These are phyloP conservation scores for Drosophila picticornis DNA, from an alignment of 2,888 invertebrate genomes.

Conservation along the genomic window DNA sequence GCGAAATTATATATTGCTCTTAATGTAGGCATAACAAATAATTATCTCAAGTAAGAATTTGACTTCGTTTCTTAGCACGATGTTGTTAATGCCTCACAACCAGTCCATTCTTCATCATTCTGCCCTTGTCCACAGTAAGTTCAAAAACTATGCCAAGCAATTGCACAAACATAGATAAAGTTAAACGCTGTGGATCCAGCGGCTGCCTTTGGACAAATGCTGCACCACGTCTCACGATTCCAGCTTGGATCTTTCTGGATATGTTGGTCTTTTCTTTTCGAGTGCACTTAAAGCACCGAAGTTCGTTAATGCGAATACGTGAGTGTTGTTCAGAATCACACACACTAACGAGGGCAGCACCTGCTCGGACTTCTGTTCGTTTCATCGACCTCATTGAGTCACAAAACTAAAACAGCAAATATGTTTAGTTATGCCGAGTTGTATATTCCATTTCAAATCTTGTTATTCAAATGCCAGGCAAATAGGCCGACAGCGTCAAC, in stretches of 20 bases:
- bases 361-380: constrained; percentile 10
- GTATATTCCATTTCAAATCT: constrained; percentile 50
- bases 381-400: constrained; percentile 18
- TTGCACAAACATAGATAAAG: constrained; percentile 65
- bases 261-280: constrained; percentile 61
- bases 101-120: background rate
- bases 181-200: constrained; percentile 23
- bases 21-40: constrained; percentile 33
- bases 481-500: constrained; percentile 23
- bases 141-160: constrained; percentile 33
- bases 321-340: constrained; percentile 58
- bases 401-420: constrained; percentile 20
- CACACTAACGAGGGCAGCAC: constrained; percentile 18
- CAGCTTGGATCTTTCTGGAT: constrained; percentile 11
- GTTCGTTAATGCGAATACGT: constrained; percentile 78
- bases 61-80: constrained; percentile 1
- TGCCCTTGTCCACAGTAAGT: background rate
- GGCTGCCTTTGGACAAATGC: constrained; percentile 1
- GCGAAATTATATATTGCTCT: background rate
- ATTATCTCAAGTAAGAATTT: constrained; percentile 30
- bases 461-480: constrained; percentile 56
- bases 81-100: constrained; percentile 38
- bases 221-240: constrained; percentile 15
- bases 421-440: constrained; percentile 6
- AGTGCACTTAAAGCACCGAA: constrained; percentile 74